Percentiles rank a stretch among this genome's conserved stretches.
phyloP scores from a whole-genome alignment of 2,888 invertebrate species.

The Drosophila kuntzei region DNA sequence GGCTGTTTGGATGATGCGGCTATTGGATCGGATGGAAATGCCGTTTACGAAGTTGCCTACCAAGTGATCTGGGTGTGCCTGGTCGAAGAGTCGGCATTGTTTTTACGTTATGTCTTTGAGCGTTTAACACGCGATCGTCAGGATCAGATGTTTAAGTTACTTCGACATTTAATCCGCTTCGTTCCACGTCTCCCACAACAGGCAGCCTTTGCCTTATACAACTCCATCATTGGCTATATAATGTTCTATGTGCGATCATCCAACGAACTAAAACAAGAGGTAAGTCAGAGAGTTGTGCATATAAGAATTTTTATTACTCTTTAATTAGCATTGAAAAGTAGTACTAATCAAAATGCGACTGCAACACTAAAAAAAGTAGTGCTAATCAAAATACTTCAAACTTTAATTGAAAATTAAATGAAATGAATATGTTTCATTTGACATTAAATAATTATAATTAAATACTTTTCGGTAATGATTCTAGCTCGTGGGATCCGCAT shows the following conservation, averaged over 20 bases:
- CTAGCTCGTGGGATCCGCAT: slow-evolving; percentile 94
- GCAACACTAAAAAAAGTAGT: too few relatives aligned
- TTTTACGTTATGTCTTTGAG: slow-evolving; percentile 97
- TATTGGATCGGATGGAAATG: slow-evolving; percentile 96
- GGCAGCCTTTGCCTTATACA: slow-evolving; percentile 98
- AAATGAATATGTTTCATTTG: too few relatives aligned
- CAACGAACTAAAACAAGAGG: slow-evolving; percentile 96
- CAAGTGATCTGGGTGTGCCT: slow-evolving; percentile 98
- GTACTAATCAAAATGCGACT: too few relatives aligned
- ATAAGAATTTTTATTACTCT: too few relatives aligned
- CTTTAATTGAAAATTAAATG: too few relatives aligned
- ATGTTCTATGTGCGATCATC: slow-evolving; percentile 99
- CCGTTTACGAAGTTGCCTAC: slow-evolving; percentile 98
- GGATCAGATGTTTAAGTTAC: slow-evolving; percentile 96
- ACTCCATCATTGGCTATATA: slow-evolving; percentile 99
- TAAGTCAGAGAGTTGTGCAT: slow-evolving; percentile 31
- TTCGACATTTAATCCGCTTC: slow-evolving; percentile 96
- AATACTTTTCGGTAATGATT: background rate
- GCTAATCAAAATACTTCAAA: too few relatives aligned
- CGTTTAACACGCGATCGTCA: slow-evolving; percentile 96
- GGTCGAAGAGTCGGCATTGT: slow-evolving; percentile 98
- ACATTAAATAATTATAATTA: too few relatives aligned
- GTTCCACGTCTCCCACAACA: slow-evolving; percentile 97
- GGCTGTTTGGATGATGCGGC: slow-evolving; percentile 98
- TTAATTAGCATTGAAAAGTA: too few relatives aligned